A percentile compares a stretch with the other conserved stretches of the same genome.
Conservation (phyloP, 2,797 vertebrate genomes). For the Allobates femoralis region DNA sequence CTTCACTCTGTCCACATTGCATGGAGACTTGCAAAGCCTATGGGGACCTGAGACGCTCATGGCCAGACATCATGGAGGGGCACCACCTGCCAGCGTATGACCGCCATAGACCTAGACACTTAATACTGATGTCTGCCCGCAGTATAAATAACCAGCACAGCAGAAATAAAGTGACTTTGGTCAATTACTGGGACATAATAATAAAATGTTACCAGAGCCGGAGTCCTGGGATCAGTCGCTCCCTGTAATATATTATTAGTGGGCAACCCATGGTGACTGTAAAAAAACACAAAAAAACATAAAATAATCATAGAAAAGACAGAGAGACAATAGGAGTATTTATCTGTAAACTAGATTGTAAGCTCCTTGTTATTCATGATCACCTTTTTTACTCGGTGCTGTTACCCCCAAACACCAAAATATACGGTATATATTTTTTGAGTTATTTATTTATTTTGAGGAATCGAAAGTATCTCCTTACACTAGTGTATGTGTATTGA, state of each 20-base stretch:
- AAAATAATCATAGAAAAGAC: no score
- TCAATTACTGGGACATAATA: slow-evolving; percentile 19
- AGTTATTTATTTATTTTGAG: no score
- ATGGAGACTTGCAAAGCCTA: slow-evolving; percentile 14
- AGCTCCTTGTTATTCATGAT: background rate
- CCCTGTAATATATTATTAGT: background rate
- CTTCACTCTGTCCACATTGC: slow-evolving; percentile 11
- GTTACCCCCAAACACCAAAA: background rate
- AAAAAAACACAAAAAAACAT: background rate
- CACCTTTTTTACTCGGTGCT: background rate
- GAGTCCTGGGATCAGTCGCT: background rate
- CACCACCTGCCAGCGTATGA: slow-evolving; percentile 38
- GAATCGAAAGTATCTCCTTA: no score
- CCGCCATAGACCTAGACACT: slow-evolving; percentile 1
- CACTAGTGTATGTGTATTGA: no score
- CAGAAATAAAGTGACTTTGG: slow-evolving; percentile 20
- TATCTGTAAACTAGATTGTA: background rate
- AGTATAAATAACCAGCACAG: slow-evolving; percentile 1
- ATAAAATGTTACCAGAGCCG: slow-evolving; percentile 1
- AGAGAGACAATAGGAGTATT: background rate
- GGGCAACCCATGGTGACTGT: background rate
- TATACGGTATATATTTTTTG: no score
- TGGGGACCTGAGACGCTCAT: slow-evolving; percentile 2
- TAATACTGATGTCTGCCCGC: no score
- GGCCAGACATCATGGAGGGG: slow-evolving; percentile 39